Evolutionary conservation across 2,888 invertebrate species (phyloP).

Genomic region (Cephonodes hylas): DNA sequence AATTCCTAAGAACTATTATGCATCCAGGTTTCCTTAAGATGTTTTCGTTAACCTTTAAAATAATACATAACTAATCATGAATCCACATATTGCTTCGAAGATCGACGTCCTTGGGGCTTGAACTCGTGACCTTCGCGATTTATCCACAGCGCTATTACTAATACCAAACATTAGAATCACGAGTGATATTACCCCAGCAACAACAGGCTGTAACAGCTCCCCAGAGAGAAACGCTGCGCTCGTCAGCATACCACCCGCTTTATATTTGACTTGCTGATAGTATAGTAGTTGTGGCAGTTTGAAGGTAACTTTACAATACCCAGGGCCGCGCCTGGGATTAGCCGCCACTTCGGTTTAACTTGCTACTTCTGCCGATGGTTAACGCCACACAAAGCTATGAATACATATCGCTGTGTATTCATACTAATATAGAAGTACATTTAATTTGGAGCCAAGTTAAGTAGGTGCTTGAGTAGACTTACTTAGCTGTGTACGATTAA

Average conservation of each 20-base stretch:
- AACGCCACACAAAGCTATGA: not conserved
- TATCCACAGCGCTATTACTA: too few species aligned
- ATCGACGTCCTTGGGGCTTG: too few species aligned
- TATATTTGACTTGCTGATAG: conserved; percentile 47
- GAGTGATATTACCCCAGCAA: too few species aligned
- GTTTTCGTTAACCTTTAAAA: too few species aligned
- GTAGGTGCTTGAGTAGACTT: too few species aligned
- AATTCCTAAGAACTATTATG: too few species aligned
- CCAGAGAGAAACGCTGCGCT: not conserved
- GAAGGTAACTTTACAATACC: conserved; percentile 35
- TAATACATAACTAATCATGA: too few species aligned
- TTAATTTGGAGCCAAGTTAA: not conserved
- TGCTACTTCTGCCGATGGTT: not conserved
- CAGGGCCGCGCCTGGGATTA: conserved; percentile 33
- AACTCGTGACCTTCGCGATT: too few species aligned
- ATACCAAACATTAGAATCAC: too few species aligned
- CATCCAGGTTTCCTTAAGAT: too few species aligned
- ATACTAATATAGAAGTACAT: not conserved
- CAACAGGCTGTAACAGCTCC: not conserved
- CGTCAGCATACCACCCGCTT: conserved; percentile 16
- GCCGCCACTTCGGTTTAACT: conserved; percentile 25
- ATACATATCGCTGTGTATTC: not conserved
- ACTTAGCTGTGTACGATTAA: too few species aligned
- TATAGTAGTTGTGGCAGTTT: conserved; percentile 37
- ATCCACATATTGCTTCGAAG: too few species aligned